Evolutionary conservation across 2,113 vertebrate species (phyloP), one percentile per base, ranked within the genome.

Genomic region (Ursus arctos): DNA sequence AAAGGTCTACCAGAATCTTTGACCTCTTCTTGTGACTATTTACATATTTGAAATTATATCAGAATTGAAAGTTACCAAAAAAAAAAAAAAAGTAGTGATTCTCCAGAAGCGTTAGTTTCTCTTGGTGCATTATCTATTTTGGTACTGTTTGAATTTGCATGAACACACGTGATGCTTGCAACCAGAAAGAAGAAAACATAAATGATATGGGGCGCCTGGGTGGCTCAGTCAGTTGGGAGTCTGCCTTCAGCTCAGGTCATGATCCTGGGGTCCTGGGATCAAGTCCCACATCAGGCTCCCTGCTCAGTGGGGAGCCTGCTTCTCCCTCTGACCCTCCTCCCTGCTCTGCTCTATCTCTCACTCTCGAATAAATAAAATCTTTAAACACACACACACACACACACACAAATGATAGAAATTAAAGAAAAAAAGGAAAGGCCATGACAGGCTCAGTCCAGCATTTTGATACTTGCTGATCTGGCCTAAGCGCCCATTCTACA

Each of bases 111-210:
- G 24, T 9, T 71, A 74, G 12, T 93, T 91, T 61, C 80, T 15
- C n/a, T 79, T 18, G 28, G 15, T 80, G 16, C 4, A 1, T 63
- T 6, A 55, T 13, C 24, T 55, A 6, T 53, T 40, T 84, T 76
- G 47, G 33, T 72, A 53, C 77, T 33, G 3, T 83, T 71, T 71
- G 47, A 93, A 67, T n/a, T 93, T 67, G 31, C 61, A 36, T 15
- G 36, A 80, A 49, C 15, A 28, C 26, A 31, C 4, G 21, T 31
- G 31, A 49, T 51, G 26, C 86, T 92, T 86, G 7, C 49, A 49
- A 43, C 81, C 11, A 95, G 67, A 92, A 92, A 65, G 36, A 96
- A 65, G 61, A 77, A 91, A 82, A 72, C 4, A 53, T 49, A 93
- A 91, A n/a, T 21, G 49, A 43, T 5, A 43, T 43, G 43, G 43